Evolutionary conservation across 2,888 invertebrate species (phyloP), one percentile per base, ranked within the genome.

Genomic region (Alloscopus bannaensis): DNA sequence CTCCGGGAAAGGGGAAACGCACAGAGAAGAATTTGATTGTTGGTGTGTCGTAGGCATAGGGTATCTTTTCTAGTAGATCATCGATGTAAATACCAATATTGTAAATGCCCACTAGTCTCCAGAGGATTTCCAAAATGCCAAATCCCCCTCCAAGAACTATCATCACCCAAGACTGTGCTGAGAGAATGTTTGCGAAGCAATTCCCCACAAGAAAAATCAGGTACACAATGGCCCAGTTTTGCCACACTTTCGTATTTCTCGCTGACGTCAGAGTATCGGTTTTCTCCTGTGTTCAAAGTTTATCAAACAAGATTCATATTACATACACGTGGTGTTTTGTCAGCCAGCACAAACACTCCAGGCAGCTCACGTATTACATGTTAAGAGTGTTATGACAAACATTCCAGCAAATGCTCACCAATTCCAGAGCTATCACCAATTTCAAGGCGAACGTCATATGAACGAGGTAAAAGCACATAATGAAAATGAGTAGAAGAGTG

Each of bases 71-170:
- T 3, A 83, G 24, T 18, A 83, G 50, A 3, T 81, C 81, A 40
- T 83, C 83, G 24, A 83, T 83, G 22, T 81, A 83, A 55, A 77
- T 47, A 3, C 83, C 83, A 3, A 83, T 70, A 28, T 81, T 76
- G 52, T 80, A 81, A 52, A 81, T 83, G 28, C 72, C 83, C 13
- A 83, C 81, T 0, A 83, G 77, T 70, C 83, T 83, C 83, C 83
- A 83, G 3, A 70, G 29, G 22, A 83, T 80, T 71, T 83, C 80
- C 1, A 69, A 11, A 1, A 80, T 24, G 8, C 81, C 81, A 31
- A 60, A 64, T 13, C 47, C 42, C 0, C 52, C 73, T 3, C 60
- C 28, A 3, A 57, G 50, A 16, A 71, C 28, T 11, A 80, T 22
- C 1, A 18, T 18, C 1, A 65, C 1, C 73, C 76, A 80, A 1